These are phyloP conservation scores for Torymus aiolomorphi DNA, from an alignment of 2,888 invertebrate species.

Conservation along the genomic window DNA sequence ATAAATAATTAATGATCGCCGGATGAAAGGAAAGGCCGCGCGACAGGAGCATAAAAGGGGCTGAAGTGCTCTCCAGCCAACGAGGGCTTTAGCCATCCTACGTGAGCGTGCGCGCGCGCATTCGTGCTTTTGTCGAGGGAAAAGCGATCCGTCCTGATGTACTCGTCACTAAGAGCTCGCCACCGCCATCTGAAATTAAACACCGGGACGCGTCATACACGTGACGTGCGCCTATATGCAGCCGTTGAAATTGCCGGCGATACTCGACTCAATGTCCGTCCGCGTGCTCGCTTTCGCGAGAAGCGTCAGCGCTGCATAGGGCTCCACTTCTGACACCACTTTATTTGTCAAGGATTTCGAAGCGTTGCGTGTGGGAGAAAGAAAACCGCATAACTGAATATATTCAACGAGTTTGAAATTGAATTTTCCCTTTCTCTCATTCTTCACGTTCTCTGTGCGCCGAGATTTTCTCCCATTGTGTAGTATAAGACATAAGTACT, in stretches of 20 bases:
- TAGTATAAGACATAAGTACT: no score
- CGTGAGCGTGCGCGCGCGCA: no score
- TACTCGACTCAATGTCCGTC: not conserved
- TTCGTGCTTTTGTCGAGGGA: constrained; percentile 23
- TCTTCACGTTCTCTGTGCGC: no score
- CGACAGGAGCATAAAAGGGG: not conserved
- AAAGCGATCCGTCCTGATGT: not conserved
- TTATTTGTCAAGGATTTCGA: not conserved
- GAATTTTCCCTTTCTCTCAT: no score
- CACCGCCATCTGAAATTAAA: constrained; percentile 25
- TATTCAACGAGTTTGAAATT: no score
- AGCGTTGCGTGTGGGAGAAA: not conserved
- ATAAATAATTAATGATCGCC: constrained; percentile 3
- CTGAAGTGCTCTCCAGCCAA: no score
- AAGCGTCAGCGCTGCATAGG: not conserved
- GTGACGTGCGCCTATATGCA: not conserved
- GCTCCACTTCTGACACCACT: not conserved
- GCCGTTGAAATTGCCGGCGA: not conserved
- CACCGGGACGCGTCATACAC: not conserved
- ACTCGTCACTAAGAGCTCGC: constrained; percentile 8
- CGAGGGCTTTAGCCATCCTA: not conserved
- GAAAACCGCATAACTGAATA: no score
- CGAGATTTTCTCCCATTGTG: no score
- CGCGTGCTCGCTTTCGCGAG: no score
- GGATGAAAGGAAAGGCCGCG: not conserved